Evolutionary conservation across 1,140 invertebrate species (phyloP), one percentile per base, ranked within the genome.

Genomic region (Marisa cornuarietis): DNA sequence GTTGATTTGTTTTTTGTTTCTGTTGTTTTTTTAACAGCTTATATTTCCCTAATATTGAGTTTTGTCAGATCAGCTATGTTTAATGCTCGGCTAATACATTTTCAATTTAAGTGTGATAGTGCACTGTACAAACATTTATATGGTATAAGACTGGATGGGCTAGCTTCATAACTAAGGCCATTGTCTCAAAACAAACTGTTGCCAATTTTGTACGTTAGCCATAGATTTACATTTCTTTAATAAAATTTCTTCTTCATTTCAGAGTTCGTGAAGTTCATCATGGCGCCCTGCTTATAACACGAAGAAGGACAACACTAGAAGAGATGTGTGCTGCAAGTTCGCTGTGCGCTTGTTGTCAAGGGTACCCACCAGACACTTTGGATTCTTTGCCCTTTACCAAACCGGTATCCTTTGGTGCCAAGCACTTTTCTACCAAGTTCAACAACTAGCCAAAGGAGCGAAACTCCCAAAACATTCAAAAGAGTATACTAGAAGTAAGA

Each of bases 211-310:
- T 7, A 20, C n/a, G 62, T 63, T 5, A 20, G 7, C 62, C n/a
- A 20, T 4, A 4, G 3, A 20, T 11, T 68, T 68, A 11, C n/a
- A 68, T 5, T 22, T n/a, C 13, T 31, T 14, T 24, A 68, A 8
- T 11, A 16, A n/a, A n/a, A n/a, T 10, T 68, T 68, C 22, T n/a
- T 31, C 22, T 68, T 13, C 26, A 10, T 68, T 68, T 13, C 65
- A 68, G 65, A 68, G 65, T 68, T 68, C 26, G 65, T 13, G n/a
- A 68, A 68, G 65, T 68, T 68, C 65, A 68, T 68, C 22, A 24
- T 68, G n/a, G 65, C 65, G 0, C 65, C 65, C 13, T 68, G 65
- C 22, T 68, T 68, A 22, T 68, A 68, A 22, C 65, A 31, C 1
- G 11, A 24, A 42, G 31, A 42, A 31, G 65, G 22, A 24, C 22